These are phyloP conservation scores for Esox niger DNA, from an alignment of 2,113 vertebrate species.

Conservation along the genomic window DNA sequence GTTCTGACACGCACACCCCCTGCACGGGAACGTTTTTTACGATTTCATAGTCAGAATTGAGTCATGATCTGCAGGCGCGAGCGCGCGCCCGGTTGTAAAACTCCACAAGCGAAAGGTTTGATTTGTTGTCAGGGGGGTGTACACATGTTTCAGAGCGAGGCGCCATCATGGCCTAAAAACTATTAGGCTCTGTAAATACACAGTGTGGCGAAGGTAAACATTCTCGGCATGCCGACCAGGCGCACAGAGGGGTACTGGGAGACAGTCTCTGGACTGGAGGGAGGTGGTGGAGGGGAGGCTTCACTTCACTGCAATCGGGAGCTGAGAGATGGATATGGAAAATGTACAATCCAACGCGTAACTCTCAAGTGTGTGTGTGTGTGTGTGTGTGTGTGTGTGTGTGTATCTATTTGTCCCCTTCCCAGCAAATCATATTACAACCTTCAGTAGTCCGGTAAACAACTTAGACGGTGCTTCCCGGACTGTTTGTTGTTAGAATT, in stretches of 20 bases:
- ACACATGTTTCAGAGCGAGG: slow-evolving; percentile 66
- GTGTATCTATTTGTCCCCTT: not conserved
- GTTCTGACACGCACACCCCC: not conserved
- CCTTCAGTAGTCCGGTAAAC: slow-evolving; percentile 43
- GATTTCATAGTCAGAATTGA: not conserved
- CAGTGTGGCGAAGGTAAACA: slow-evolving; percentile 72
- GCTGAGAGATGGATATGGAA: slow-evolving; percentile 55
- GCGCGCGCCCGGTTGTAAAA: slow-evolving; percentile 29
- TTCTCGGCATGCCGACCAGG: slow-evolving; percentile 71
- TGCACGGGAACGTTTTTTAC: not conserved
- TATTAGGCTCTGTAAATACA: slow-evolving; percentile 76
- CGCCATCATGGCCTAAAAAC: slow-evolving; percentile 72
- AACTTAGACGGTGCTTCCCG: slow-evolving; percentile 29
- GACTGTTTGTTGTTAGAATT: slow-evolving; percentile 29
- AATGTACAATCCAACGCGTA: slow-evolving; percentile 51
- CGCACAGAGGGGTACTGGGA: slow-evolving; percentile 68
- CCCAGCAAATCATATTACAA: slow-evolving; percentile 9
- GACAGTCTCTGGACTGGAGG: slow-evolving; percentile 61
- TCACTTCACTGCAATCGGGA: slow-evolving; percentile 39
- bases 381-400: slow-evolving; percentile 36
- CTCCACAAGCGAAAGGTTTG: slow-evolving; percentile 53
- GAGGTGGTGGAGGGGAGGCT: slow-evolving; percentile 18
- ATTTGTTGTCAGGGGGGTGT: slow-evolving; percentile 54
- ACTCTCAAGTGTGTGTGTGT: slow-evolving; percentile 40
- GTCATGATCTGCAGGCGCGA: not conserved